phyloP scores from a whole-genome alignment of 2,113 vertebrate species.

The Syrmaticus mikado region DNA sequence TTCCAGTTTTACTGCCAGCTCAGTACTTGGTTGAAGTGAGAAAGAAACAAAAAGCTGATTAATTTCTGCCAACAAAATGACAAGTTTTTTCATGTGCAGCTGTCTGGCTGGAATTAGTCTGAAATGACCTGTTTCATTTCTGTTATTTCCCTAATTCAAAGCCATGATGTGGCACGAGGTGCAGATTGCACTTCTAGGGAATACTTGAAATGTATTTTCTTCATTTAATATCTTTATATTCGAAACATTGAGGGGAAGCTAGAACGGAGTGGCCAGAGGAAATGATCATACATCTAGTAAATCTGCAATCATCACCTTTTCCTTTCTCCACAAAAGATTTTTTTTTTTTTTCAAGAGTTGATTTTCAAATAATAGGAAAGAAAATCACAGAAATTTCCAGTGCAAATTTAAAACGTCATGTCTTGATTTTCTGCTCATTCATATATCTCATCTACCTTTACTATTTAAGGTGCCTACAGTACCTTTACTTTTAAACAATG shows the following conservation, averaged over 20 bases:
- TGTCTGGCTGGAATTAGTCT: background rate
- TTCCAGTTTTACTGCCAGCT: background rate
- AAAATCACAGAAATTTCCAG: background rate
- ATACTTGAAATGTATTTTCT: background rate
- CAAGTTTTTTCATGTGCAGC: background rate
- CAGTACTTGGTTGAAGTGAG: background rate
- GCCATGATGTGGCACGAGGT: background rate
- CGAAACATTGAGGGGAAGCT: background rate
- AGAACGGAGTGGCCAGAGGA: background rate
- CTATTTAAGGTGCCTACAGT: background rate
- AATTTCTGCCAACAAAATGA: background rate
- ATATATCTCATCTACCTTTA: background rate
- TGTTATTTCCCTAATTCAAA: background rate
- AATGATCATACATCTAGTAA: background rate
- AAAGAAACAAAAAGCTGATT: background rate
- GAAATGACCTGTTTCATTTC: background rate
- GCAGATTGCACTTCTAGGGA: background rate
- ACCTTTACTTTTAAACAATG: slow-evolving; percentile 4
- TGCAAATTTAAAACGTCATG: background rate
- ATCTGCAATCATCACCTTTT: background rate
- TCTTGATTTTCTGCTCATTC: slow-evolving; percentile 7
- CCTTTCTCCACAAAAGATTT: background rate
- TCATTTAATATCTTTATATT: background rate
- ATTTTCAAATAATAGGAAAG: slow-evolving; percentile 8
- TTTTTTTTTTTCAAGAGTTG: background rate